Evolutionary conservation across 2,113 vertebrate species (phyloP).

Genomic region (Sinocyclocheilus anshuiensis): DNA sequence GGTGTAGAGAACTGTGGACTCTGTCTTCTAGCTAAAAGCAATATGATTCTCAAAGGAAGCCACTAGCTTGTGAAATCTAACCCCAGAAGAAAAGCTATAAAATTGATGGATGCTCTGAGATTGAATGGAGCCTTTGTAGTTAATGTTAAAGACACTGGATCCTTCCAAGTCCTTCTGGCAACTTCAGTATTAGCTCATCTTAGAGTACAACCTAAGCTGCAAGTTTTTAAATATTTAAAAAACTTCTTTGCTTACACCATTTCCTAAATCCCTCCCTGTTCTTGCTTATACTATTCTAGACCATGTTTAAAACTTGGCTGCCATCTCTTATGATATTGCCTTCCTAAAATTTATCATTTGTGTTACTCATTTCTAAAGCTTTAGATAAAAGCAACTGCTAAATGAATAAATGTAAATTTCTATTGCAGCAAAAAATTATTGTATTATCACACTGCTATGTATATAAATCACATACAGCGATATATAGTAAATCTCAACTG

Average conservation of each 20-base stretch:
- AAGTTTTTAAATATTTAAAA: not conserved
- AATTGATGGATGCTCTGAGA: conserved; percentile 36
- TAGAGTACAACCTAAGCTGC: not conserved
- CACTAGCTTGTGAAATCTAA: not conserved
- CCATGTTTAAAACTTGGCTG: not conserved
- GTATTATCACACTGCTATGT: too few relatives aligned
- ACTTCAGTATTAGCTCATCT: not conserved
- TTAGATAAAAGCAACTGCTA: not conserved
- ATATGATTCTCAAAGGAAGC: conserved; percentile 21
- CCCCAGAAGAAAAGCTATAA: conserved; percentile 31
- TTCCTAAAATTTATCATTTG: not conserved
- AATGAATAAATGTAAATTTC: not conserved
- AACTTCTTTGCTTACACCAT: not conserved
- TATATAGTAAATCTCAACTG: too few relatives aligned
- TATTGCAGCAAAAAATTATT: not conserved
- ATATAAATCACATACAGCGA: too few relatives aligned
- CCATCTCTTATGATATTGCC: not conserved
- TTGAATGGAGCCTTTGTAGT: conserved; percentile 41
- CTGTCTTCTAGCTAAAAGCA: not conserved
- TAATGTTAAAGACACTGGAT: conserved; percentile 19
- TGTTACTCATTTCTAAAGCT: not conserved
- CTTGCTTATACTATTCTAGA: not conserved
- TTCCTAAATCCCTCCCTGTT: not conserved
- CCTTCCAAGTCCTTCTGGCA: conserved; percentile 20
- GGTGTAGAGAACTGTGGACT: not conserved